phyloP scores from a whole-genome alignment of 2,888 invertebrate species.

The Tenthredo scrophulariae region DNA sequence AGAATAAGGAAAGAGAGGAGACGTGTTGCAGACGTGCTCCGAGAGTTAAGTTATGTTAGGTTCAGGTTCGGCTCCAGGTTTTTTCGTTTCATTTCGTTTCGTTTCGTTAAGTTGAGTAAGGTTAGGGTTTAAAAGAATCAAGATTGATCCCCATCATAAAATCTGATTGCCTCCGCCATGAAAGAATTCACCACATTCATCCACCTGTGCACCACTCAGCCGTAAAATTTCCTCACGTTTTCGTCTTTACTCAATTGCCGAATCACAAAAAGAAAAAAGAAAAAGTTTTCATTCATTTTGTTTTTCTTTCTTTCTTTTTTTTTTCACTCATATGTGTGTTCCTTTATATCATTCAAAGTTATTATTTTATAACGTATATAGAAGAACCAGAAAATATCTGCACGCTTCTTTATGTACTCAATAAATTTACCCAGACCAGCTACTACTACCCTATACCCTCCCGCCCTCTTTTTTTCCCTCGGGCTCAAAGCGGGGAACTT shows the following conservation, averaged over 20 bases:
- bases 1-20: constrained; percentile 53
- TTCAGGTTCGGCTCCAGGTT: constrained; percentile 38
- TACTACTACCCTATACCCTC: background rate
- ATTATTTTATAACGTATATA: background rate
- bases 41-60: constrained; percentile 54
- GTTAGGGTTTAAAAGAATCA: constrained; percentile 60
- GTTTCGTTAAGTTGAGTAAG: constrained; percentile 44
- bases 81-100: constrained; percentile 23
- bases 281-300: constrained; percentile 25
- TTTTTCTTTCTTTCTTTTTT: background rate
- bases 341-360: constrained; percentile 26
- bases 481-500: constrained; percentile 4
- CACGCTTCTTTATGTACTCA: constrained; percentile 8
- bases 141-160: constrained; percentile 76
- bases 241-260: background rate
- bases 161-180: constrained; percentile 73
- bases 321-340: background rate
- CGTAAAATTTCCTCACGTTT: constrained; percentile 35
- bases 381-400: constrained; percentile 21
- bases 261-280: background rate
- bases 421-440: background rate
- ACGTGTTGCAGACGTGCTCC: constrained; percentile 38
- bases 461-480: background rate
- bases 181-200: constrained; percentile 59
- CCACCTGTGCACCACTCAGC: constrained; percentile 53